These are phyloP conservation scores for Drosophila picticornis DNA, from an alignment of 2,888 invertebrate species.

Conservation along the genomic window DNA sequence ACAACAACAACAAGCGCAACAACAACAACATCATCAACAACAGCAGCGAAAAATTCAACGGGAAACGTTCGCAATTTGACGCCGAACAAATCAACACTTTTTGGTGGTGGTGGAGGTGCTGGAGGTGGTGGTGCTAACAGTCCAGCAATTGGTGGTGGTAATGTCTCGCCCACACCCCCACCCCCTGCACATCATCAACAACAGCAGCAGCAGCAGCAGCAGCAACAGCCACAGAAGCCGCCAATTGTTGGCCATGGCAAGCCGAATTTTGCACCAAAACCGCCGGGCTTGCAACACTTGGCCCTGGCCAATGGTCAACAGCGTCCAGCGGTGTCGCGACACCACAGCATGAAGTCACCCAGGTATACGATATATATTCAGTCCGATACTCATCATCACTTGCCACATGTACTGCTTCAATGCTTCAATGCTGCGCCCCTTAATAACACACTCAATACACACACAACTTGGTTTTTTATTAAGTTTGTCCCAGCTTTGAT, in stretches of 20 bases:
- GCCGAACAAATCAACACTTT: constrained; percentile 84
- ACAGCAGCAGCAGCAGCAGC: constrained; percentile 17
- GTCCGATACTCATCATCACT: constrained; percentile 10
- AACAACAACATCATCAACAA: constrained; percentile 36
- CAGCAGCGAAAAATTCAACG: constrained; percentile 50
- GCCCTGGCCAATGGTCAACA: constrained; percentile 84
- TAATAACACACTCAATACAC: neutral
- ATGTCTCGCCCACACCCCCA: constrained; percentile 41
- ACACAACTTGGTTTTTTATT: constrained; percentile 1
- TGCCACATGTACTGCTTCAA: constrained; percentile 25
- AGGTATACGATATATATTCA: constrained; percentile 85
- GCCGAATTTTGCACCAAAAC: constrained; percentile 93
- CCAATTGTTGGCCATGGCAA: constrained; percentile 88
- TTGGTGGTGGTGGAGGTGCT: constrained; percentile 67
- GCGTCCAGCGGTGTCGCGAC: constrained; percentile 88
- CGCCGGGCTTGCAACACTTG: constrained; percentile 87
- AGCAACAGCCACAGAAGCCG: constrained; percentile 67
- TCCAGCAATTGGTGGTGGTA: constrained; percentile 42
- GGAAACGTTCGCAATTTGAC: constrained; percentile 76
- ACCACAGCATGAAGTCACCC: constrained; percentile 94
- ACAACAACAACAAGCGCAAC: constrained; percentile 56
- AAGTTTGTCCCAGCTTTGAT: constrained; percentile 23
- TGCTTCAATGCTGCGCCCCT: constrained; percentile 19
- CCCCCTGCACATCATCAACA: constrained; percentile 31
- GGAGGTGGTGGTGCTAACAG: constrained; percentile 22